Base-by-base conservation (phyloP, 2,888 invertebrate species). In the Polylopha cassiicola region DNA sequence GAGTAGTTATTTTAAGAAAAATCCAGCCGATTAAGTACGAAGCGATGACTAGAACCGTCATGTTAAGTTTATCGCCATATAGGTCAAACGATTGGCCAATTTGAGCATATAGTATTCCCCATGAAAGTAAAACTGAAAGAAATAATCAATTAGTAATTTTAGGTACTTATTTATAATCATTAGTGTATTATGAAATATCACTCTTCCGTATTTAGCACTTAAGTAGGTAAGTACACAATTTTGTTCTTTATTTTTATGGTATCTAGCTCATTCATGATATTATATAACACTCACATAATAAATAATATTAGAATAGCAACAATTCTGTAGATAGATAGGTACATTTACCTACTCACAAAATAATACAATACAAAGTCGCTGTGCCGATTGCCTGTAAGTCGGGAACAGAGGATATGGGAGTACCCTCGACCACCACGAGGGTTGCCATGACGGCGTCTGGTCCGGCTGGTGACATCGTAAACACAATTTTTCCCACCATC, bases 321-420 rank as follows among this genome's bases (percentile, higher is more conserved):
- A 47, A 48, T 9, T 34, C 49, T 21, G 46, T 39, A 38, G 37
- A 10, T 47, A n/a, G n/a, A n/a, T n/a, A n/a, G n/a, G n/a, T n/a
- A n/a, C n/a, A n/a, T n/a, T n/a, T n/a, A n/a, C n/a, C n/a, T n/a
- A 73, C 84, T 76, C 61, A 84, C 84, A 84, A 47, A 82, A 81
- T 32, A 75, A 50, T 31, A 78, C 53, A 27, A 85, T 75, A 45
- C 78, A 79, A 17, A 80, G 41, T 49, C 75, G 69, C 42, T 77
- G 81, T 4, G 74, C 73, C 0, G 70, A 55, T 36, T 82, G 84
- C 50, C 92, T 86, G 61, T 90, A 91, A 0, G 91, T 90, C 1
- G 92, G 89, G 56, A 91, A 93, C 54, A 91, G 86, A 2, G 92
- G 92, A 53, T 90, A 90, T 0, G 92, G 92, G 55, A 89, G 91